Percentiles rank a stretch among this genome's conserved stretches.
Conservation (phyloP, 2,113 vertebrate species). For the Urocolius indicus region DNA sequence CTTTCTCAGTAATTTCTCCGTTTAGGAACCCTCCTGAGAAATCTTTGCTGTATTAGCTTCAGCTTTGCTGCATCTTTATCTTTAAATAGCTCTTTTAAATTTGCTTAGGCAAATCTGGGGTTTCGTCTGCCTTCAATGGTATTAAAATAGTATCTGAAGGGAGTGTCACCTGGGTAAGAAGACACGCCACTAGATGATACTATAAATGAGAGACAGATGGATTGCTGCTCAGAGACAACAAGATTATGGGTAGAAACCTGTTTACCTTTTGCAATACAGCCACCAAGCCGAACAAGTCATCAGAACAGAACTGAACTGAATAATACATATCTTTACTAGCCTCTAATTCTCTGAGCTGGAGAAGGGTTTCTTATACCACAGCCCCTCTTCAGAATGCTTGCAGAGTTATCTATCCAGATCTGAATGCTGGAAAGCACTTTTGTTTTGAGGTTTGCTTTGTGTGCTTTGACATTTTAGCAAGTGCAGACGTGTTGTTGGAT, state of each 20-base stretch:
- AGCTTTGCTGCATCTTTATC: constrained; percentile 54
- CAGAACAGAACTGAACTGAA: constrained; percentile 26
- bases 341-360: neutral
- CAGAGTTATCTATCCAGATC: neutral
- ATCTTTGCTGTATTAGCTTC: constrained; percentile 52
- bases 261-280: constrained; percentile 52
- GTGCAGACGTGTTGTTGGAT: neutral
- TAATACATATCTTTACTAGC: neutral
- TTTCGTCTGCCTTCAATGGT: constrained; percentile 43
- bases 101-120: constrained; percentile 46
- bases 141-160: constrained; percentile 46
- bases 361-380: neutral
- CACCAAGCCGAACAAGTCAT: neutral
- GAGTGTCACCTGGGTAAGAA: constrained; percentile 29
- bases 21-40: constrained; percentile 28
- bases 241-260: constrained; percentile 28
- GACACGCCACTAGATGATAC: constrained; percentile 6
- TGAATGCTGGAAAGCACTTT: neutral
- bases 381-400: neutral
- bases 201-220: constrained; percentile 53
- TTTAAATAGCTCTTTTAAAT: constrained; percentile 56
- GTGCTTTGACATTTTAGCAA: neutral
- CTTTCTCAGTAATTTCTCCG: constrained; percentile 29
- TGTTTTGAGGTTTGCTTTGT: neutral
- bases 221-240: constrained; percentile 51